Percentiles rank a stretch among this genome's conserved stretches.
These are phyloP conservation scores for Corythoichthys intestinalis DNA, from an alignment of 2,113 vertebrate species.

Conservation along the genomic window DNA sequence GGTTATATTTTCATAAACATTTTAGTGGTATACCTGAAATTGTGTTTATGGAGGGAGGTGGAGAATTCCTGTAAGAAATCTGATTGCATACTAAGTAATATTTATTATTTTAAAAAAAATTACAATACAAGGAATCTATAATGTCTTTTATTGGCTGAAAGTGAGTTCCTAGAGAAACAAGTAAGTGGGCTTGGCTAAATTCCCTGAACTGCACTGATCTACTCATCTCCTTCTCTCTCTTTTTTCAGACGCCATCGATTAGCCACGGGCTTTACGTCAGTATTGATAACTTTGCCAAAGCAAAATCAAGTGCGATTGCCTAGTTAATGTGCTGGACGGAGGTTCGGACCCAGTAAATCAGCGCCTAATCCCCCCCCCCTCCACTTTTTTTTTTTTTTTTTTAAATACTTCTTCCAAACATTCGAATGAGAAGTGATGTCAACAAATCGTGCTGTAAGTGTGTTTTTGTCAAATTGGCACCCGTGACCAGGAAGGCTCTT, in stretches of 20 bases:
- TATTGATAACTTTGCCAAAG: conserved; percentile 86
- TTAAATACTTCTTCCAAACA: conserved; percentile 11
- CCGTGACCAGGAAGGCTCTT: conserved; percentile 65
- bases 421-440: conserved; percentile 33
- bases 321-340: conserved; percentile 62
- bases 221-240: conserved; percentile 67
- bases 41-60: too few relatives aligned
- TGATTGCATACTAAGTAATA: background rate
- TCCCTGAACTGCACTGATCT: conserved; percentile 62
- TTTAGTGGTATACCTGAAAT: background rate
- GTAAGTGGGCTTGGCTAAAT: conserved; percentile 62
- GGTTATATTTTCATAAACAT: background rate
- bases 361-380: too few relatives aligned
- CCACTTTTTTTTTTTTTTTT: too few relatives aligned
- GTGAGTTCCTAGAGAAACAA: conserved; percentile 37
- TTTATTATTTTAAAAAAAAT: background rate
- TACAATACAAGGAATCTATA: background rate
- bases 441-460: conserved; percentile 46
- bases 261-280: conserved; percentile 77
- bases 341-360: conserved; percentile 41
- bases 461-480: conserved; percentile 61
- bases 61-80: too few relatives aligned
- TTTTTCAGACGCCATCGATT: conserved; percentile 78
- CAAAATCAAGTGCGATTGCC: conserved; percentile 77
- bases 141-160: conserved; percentile 2